Evolutionary conservation across 2,888 invertebrate genomes (phyloP), one percentile per base, ranked within the genome.

Genomic region (Liodrosophila aerea): DNA sequence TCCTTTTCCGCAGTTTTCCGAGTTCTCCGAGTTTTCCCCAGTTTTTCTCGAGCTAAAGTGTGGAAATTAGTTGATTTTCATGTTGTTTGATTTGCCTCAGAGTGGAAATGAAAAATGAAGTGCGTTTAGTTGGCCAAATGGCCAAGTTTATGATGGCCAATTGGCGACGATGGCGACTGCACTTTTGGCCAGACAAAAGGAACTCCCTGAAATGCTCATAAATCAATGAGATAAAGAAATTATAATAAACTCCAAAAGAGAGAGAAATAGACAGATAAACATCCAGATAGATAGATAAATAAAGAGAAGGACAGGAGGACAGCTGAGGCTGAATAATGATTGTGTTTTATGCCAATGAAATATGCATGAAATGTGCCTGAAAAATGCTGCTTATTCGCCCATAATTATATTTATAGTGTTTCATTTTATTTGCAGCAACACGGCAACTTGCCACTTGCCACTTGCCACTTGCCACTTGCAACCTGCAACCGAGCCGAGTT

Each of bases 401-500:
- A 63, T 75, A 78, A 85, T 82, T 85, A 78, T 85, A 72, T 77
- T 65, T 39, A 69, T n/a, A n/a, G n/a, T n/a, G n/a, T 67, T 77
- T 56, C 63, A 68, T 67, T 62, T 61, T 54, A 52, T 59, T 70
- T 58, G 12, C 64, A 70, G 62, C 47, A 44, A 29, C 27, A 31
- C 30, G 46, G 50, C 34, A 45, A 31, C 13, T 13, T 33, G 34
- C 58, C 33, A 44, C 33, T 12, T 8, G 18, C 34, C 33, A 11
- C 46, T 5, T 12, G 18, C 41, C 30, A 52, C 34, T 43, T 43
- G 51, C 56, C 34, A 37, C 41, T 33, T 7, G 39, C 40, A 16
- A 29, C 18, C 31, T 33, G 52, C 45, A 37, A 31, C 53, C 41
- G 52, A 52, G 73, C 53, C 41, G 52, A 56, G 68, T 54, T 50